A percentile compares a stretch with the other conserved stretches of the same genome.
Conservation (phyloP, 1,140 invertebrate species). For the Drosophila bocqueti region DNA sequence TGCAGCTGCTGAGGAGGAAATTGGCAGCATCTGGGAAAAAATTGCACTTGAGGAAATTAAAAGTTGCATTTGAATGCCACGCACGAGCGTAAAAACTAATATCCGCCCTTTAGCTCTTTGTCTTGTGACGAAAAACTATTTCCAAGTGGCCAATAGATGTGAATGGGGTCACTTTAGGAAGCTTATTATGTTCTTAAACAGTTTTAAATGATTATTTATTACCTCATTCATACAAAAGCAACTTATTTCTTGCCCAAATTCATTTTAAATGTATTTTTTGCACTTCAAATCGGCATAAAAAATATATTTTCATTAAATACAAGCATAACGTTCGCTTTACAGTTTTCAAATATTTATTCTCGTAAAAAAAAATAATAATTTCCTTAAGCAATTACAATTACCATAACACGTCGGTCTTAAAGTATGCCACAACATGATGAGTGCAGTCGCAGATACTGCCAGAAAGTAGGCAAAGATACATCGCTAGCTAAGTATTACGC, state of each 20-base stretch:
- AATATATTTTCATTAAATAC: not conserved
- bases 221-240: not conserved
- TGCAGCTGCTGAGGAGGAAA: conserved; percentile 62
- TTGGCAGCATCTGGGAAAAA: conserved; percentile 63
- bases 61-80: conserved; percentile 74
- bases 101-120: conserved; percentile 58
- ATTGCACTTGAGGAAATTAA: conserved; percentile 76
- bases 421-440: conserved; percentile 52
- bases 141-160: not conserved
- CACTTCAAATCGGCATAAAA: not conserved
- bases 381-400: conserved; percentile 1
- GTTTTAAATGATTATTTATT: not conserved
- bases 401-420: conserved; percentile 6
- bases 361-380: conserved; percentile 4
- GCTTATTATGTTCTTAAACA: not conserved
- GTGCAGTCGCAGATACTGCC: conserved; percentile 44
- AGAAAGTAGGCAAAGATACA: conserved; percentile 52
- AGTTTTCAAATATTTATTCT: not conserved
- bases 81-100: conserved; percentile 79
- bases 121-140: conserved; percentile 22
- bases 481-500: conserved; percentile 9
- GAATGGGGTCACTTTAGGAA: not conserved
- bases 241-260: not conserved
- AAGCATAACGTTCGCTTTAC: too few species aligned
- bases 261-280: not conserved